Conservation (phyloP, 2,797 vertebrate genomes). For the Hemibagrus guttatus region DNA sequence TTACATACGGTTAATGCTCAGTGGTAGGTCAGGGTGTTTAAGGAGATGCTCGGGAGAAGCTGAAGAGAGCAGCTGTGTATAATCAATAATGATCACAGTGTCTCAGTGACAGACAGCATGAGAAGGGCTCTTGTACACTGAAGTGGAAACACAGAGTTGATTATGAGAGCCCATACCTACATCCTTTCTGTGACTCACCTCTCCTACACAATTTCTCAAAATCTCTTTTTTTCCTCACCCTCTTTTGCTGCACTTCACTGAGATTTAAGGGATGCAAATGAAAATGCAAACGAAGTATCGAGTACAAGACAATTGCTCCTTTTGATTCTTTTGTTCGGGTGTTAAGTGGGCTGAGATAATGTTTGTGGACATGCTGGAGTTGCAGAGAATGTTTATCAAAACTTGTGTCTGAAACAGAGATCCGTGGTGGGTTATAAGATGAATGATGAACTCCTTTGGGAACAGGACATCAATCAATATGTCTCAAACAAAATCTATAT, state of each 20-base stretch:
- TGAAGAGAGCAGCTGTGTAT: conserved; percentile 31
- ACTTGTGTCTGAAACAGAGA: conserved; percentile 10
- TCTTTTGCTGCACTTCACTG: neutral
- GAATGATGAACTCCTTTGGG: conserved; percentile 8
- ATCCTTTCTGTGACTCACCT: conserved; percentile 26
- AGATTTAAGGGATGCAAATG: conserved; percentile 39
- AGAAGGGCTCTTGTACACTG: conserved; percentile 31
- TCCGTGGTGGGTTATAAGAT: conserved; percentile 5
- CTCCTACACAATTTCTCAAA: conserved; percentile 34
- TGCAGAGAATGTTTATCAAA: neutral
- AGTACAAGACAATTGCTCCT: conserved; percentile 31
- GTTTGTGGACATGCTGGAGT: neutral
- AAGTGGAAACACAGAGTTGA: conserved; percentile 35
- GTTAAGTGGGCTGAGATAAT: neutral
- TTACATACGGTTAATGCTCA: conserved; percentile 6
- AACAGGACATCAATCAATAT: neutral
- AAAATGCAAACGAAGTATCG: conserved; percentile 18
- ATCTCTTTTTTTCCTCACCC: neutral
- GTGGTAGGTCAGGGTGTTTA: conserved; percentile 10
- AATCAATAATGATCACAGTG: conserved; percentile 11
- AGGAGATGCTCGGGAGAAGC: conserved; percentile 16
- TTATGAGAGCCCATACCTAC: conserved; percentile 26
- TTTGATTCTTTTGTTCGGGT: conserved; percentile 18
- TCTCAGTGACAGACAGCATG: neutral
- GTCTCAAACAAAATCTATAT: neutral